A percentile compares a stretch with the other conserved stretches of the same genome.
phyloP scores from a whole-genome alignment of 2,888 invertebrate species.

The Falcaria lacertinaria region DNA sequence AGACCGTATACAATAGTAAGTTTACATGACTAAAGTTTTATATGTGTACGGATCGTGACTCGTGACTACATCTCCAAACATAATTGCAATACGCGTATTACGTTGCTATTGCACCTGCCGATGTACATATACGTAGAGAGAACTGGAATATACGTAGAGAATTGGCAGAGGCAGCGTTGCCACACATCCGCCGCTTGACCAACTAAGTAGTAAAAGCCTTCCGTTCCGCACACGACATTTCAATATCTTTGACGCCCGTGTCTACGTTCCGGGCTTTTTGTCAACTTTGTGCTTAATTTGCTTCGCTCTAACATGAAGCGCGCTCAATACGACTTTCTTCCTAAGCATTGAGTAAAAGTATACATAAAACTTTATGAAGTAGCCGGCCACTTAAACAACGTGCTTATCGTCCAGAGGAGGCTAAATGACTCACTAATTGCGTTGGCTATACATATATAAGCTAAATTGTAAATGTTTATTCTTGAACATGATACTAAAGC shows the following conservation, averaged over 20 bases:
- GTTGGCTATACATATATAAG: conserved; percentile 5
- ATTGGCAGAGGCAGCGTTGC: conserved; percentile 41
- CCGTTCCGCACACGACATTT: conserved; percentile 71
- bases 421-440: conserved; percentile 5
- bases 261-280: conserved; percentile 49
- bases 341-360: conserved; percentile 9
- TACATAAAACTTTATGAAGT: conserved; percentile 6
- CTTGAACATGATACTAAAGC: conserved; percentile 29
- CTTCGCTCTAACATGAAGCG: conserved; percentile 44
- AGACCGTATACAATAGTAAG: too few relatives aligned
- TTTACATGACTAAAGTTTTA: too few relatives aligned
- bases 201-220: conserved; percentile 58
- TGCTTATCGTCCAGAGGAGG: neutral
- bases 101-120: neutral
- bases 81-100: too few relatives aligned
- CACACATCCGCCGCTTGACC: conserved; percentile 67
- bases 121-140: neutral
- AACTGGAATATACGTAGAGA: conserved; percentile 6
- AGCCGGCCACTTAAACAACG: conserved; percentile 2
- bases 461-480: conserved; percentile 28
- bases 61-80: neutral
- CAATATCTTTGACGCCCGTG: conserved; percentile 51
- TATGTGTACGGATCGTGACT: neutral
- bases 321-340: conserved; percentile 30
- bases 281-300: conserved; percentile 65